These are phyloP conservation scores for Melitaea cinxia DNA, from an alignment of 1,140 invertebrate species.

Conservation along the genomic window DNA sequence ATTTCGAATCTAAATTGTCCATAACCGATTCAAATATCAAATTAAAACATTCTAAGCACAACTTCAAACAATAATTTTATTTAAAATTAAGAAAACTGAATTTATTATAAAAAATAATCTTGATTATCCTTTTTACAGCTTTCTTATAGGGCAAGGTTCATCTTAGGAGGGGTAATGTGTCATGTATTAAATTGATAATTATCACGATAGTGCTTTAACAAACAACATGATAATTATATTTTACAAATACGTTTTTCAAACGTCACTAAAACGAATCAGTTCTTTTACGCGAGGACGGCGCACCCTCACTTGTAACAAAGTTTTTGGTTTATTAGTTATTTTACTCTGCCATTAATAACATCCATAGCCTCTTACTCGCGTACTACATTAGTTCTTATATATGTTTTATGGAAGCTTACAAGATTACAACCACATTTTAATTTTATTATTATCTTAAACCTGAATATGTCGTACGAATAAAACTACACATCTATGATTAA, in stretches of 20 bases:
- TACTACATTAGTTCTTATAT: conserved; percentile 43
- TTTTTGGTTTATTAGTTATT: conserved; percentile 37
- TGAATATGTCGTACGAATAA: conserved; percentile 27
- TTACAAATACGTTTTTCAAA: conserved; percentile 20
- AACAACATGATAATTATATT: conserved; percentile 24
- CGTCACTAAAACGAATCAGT: conserved; percentile 26
- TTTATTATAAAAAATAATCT: not conserved
- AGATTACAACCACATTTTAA: conserved; percentile 36
- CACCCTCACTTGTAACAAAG: conserved; percentile 26
- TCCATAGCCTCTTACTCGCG: conserved; percentile 65
- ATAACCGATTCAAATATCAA: no score
- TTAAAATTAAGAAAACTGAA: not conserved
- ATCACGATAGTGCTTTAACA: conserved; percentile 10
- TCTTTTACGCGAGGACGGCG: conserved; percentile 17
- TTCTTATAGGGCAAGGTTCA: conserved; percentile 4
- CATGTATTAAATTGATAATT: conserved; percentile 13
- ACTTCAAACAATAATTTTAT: not conserved
- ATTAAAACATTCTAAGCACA: not conserved
- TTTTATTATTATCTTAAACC: conserved; percentile 18
- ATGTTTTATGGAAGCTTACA: conserved; percentile 39
- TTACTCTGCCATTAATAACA: conserved; percentile 45
- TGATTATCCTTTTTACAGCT: conserved; percentile 9
- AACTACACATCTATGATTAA: conserved; percentile 16
- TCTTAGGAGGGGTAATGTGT: not conserved
- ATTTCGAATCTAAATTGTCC: no score